These are phyloP conservation scores for Cataglyphis rosenhaueri DNA, from an alignment of 2,888 invertebrate genomes.

Conservation along the genomic window DNA sequence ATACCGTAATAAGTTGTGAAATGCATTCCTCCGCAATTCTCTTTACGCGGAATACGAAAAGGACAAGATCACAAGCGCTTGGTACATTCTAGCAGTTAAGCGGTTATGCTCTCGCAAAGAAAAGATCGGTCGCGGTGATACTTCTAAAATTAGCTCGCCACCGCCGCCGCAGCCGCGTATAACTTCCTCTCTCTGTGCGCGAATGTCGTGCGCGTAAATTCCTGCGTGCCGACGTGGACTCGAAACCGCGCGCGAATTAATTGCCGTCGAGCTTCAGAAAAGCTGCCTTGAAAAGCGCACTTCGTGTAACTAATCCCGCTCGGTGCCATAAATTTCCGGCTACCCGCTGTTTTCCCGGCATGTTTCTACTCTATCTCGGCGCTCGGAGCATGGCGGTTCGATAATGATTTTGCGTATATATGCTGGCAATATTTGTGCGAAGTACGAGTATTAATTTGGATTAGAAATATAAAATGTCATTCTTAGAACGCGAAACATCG, in stretches of 20 bases:
- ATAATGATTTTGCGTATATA: constrained; percentile 27
- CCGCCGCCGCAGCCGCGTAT: constrained; percentile 63
- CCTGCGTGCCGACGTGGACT: constrained; percentile 52
- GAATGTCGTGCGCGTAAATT: constrained; percentile 53
- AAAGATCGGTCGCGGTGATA: constrained; percentile 64
- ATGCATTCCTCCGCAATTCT: constrained; percentile 15
- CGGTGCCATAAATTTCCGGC: constrained; percentile 36
- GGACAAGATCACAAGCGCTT: constrained; percentile 35
- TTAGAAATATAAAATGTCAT: neutral
- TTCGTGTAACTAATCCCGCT: constrained; percentile 41
- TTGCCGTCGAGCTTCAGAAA: constrained; percentile 45
- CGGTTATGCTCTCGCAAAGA: constrained; percentile 49
- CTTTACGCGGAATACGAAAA: constrained; percentile 31
- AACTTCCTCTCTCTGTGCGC: constrained; percentile 65
- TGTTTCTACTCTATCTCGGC: constrained; percentile 38
- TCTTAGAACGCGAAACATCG: neutral
- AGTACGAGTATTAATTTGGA: neutral
- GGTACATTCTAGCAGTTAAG: constrained; percentile 37
- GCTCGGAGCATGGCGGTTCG: neutral
- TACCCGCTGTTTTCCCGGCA: constrained; percentile 27
- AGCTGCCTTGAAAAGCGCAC: constrained; percentile 45
- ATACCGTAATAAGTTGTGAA: constrained; percentile 13
- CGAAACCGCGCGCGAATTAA: constrained; percentile 46
- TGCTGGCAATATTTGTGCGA: neutral
- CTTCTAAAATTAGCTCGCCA: constrained; percentile 76